Evolutionary conservation across 2,113 vertebrate genomes (phyloP), one percentile per base, ranked within the genome.

Genomic region (Hypomesus transpacificus): DNA sequence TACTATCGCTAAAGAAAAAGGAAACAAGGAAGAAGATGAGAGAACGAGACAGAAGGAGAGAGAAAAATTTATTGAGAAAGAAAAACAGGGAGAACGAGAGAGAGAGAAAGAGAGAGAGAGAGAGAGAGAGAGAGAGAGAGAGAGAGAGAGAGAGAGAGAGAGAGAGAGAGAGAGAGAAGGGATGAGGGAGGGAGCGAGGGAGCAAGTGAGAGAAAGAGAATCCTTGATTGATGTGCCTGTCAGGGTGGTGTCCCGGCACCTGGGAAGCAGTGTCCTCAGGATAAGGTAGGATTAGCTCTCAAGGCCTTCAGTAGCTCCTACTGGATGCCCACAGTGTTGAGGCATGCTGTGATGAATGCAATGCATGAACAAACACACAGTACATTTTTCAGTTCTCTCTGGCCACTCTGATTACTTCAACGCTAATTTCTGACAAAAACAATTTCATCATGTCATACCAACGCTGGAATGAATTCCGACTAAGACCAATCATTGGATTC

Each of bases 181-280:
- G 14, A 72, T 21, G 54, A 53, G 52, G 53, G 22, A 52, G 4
- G 28, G 20, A 70, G n/a, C 6, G 17, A 72, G 46, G 56, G 46
- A 53, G 52, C 17, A 16, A 53, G n/a, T 28, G 14, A 70, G 20
- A 17, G 18, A 20, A 51, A 66, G 66, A 59, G 69, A 80, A 70
- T 70, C 71, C 67, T 31, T 73, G 73, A 76, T 76, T 78, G 73
- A 75, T 68, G 61, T 73, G 54, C 53, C 54, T 66, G 21, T 71
- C 52, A 59, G 50, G 52, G 56, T 53, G 58, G 61, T 24, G 66
- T 26, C 34, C 31, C 34, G 34, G 56, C 66, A 65, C 54, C 59
- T 57, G 17, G 66, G 73, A 70, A 57, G 76, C 54, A 26, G 66
- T 69, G 34, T 67, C 34, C 60, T 58, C 9, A 34, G 76, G 70